Base-by-base conservation (phyloP, 2,888 invertebrate genomes). In the Shargacucullia verbasci region DNA sequence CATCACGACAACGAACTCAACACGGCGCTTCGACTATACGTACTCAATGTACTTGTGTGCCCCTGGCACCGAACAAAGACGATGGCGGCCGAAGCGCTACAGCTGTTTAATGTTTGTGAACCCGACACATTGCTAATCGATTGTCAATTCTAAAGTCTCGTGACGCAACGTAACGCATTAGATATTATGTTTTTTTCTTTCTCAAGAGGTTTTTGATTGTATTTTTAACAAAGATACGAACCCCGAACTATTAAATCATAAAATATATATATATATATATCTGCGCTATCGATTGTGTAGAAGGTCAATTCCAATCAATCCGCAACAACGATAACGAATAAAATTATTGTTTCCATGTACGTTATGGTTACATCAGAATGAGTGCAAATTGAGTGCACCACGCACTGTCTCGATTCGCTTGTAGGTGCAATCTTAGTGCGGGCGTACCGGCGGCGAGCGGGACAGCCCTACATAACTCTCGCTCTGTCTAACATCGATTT, bases 71-170 rank as follows among this genome's bases (percentile, higher is more conserved):
- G 90, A 88, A 89, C 89, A 89, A 88, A 90, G 88, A 70, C 90
- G 86, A 84, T 61, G 61, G 43, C 59, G 66, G 74, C 84, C 88
- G 88, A 90, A 78, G 69, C 74, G 69, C 75, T 80, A 90, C 92
- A 93, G 92, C 92, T 93, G 92, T 93, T 92, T 86, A 84, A 85
- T 92, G 89, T 92, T 91, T 91, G 86, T 89, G 87, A 86, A 86
- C 80, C 76, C 80, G 78, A 85, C 81, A 82, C 81, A 74, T 79
- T 79, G 80, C 80, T 79, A 86, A 91, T 91, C 90, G 92, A 91
- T 90, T 85, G 71, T 81, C 78, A 76, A 78, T 74, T 77, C 66
- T 70, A 70, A 71, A 50, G 43, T 47, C 47, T 69, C 70, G 70
- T 88, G 85, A 85, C 80, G 82, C 85, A 87, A 90, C 65, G 37